Evolutionary conservation across 2,888 invertebrate genomes (phyloP), one percentile per base, ranked within the genome.

Genomic region (Thysanoteuthis rhombus): DNA sequence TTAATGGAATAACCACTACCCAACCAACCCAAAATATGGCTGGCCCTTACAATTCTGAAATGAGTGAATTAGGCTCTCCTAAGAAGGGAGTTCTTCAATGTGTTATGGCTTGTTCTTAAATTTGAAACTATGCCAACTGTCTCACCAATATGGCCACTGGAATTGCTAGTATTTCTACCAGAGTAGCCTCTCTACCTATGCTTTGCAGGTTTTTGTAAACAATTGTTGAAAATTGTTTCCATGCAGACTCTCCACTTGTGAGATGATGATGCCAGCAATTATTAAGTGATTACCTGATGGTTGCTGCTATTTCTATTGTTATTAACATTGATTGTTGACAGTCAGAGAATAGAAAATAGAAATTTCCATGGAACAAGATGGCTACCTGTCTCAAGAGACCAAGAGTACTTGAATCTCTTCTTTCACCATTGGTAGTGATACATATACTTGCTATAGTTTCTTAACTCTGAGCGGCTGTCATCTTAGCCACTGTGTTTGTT

Each of bases 141-240:
- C n/a, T 75, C n/a, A 75, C n/a, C n/a, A 75, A n/a, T 10, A 75
- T 75, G 75, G 58, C 75, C n/a, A 75, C 75, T 75, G 75, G n/a
- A 75, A n/a, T 75, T 75, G 75, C 75, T n/a, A n/a, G 75, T 75
- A 75, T 75, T n/a, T 75, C n/a, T 75, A 75, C n/a, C n/a, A 75
- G 75, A 75, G 75, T 75, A n/a, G 10, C 32, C 12, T n/a, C n/a
- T 75, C 75, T n/a, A n/a, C 75, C n/a, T 32, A 75, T n/a, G 32
- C 75, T 75, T 52, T 52, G 52, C 22, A 12, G 45, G 45, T 45
- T 45, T 45, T 19, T 19, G 58, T 58, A 58, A 28, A 58, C 58
- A 75, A 75, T 75, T 75, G 75, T 32, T n/a, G n/a, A 16, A 75
- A 10, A 75, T 75, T 75, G 32, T 75, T 75, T 75, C n/a, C 75